These are phyloP conservation scores for Dolichoris vasculosae DNA, from an alignment of 1,140 invertebrate species.

Conservation along the genomic window DNA sequence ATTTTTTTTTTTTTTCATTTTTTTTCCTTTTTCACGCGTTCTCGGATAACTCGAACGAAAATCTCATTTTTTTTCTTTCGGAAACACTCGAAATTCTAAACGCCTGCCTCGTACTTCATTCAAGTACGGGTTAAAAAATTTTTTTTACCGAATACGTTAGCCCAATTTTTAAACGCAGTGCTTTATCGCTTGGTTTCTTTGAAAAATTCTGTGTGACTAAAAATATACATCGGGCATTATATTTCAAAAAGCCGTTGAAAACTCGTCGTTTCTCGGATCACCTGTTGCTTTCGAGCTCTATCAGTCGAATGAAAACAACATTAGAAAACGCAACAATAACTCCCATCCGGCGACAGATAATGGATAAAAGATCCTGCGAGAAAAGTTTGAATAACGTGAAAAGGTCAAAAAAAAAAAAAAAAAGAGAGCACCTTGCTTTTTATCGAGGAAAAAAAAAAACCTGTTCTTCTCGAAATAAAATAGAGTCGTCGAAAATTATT, in stretches of 20 bases:
- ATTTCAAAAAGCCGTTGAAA: background rate
- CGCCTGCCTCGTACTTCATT: too few species aligned
- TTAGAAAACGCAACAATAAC: background rate
- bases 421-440: background rate
- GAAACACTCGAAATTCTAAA: too few species aligned
- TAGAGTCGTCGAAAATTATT: too few species aligned
- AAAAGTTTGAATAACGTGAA: background rate
- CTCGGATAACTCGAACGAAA: too few species aligned
- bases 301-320: background rate
- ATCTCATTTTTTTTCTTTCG: too few species aligned
- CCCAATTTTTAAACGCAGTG: too few species aligned
- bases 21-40: too few species aligned
- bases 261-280: background rate
- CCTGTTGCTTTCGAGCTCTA: background rate
- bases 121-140: too few species aligned
- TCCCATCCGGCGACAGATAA: background rate
- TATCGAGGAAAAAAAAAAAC: background rate
- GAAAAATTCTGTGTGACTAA: background rate
- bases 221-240: background rate
- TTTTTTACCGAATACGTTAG: too few species aligned
- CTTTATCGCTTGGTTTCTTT: too few species aligned
- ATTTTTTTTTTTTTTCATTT: too few species aligned
- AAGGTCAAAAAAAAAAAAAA: background rate
- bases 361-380: background rate
- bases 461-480: background rate